Evolutionary conservation across 2,888 invertebrate genomes (phyloP).

Genomic region (Anaspis maculata): DNA sequence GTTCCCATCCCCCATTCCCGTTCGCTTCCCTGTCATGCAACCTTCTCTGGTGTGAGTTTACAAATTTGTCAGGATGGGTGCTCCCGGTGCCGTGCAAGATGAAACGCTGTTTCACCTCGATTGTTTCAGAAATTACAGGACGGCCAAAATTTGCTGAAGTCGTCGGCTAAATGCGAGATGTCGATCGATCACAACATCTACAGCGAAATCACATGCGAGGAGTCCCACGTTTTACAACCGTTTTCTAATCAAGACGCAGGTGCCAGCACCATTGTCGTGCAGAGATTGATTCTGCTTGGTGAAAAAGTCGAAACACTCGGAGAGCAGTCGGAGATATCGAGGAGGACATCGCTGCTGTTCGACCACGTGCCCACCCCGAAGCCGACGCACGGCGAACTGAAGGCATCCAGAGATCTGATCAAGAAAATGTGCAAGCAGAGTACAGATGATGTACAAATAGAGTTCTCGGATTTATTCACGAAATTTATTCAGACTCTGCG

Average conservation of each 20-base stretch:
- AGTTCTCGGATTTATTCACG: conserved; percentile 55
- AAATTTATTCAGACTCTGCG: conserved; percentile 60
- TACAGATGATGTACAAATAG: conserved; percentile 51
- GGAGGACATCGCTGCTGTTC: conserved; percentile 59
- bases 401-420: conserved; percentile 60
- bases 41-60: no score
- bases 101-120: conserved; percentile 7
- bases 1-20: no score
- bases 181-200: conserved; percentile 71
- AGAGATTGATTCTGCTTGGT: conserved; percentile 48
- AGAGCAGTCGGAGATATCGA: conserved; percentile 47
- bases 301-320: conserved; percentile 48
- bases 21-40: no score
- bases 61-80: no score
- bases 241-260: conserved; percentile 68
- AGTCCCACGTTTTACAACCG: conserved; percentile 66
- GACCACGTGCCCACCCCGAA: conserved; percentile 61
- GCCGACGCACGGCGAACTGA: conserved; percentile 62
- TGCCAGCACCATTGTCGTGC: conserved; percentile 58
- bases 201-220: conserved; percentile 60
- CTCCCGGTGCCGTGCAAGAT: no score
- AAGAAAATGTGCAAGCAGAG: conserved; percentile 58
- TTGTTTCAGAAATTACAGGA: conserved; percentile 15
- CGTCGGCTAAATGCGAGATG: conserved; percentile 62
- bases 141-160: conserved; percentile 59